phyloP scores from a whole-genome alignment of 30 jellyfish, hydroid and myxozoan species.

The Turritopsis dohrnii region DNA sequence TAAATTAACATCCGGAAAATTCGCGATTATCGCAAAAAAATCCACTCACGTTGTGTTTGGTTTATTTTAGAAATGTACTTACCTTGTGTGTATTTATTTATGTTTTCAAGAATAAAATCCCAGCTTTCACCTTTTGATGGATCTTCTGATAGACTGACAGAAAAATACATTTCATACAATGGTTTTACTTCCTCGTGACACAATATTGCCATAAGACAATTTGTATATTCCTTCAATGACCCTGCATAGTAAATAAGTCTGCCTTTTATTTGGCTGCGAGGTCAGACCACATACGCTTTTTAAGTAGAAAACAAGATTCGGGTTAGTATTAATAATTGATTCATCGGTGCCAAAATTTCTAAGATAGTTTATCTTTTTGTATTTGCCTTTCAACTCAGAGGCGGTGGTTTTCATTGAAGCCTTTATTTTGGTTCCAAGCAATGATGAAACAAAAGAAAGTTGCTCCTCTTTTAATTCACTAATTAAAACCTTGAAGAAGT shows the following conservation, averaged over 20 bases:
- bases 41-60: no score
- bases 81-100: neutral
- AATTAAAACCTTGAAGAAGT: neutral
- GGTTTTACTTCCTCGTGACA: neutral
- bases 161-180: neutral
- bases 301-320: neutral
- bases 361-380: neutral
- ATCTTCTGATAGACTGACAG: conserved; percentile 4
- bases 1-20: no score
- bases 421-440: neutral
- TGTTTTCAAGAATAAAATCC: neutral
- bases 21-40: no score
- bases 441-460: neutral
- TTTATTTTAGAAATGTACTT: no score
- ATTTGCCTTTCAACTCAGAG: neutral
- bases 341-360: neutral
- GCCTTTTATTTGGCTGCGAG: neutral
- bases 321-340: neutral
- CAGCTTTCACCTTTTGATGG: conserved; percentile 5
- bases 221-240: neutral
- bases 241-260: neutral
- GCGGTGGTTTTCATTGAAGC: neutral
- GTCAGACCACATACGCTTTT: neutral
- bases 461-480: neutral
- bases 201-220: neutral